Evolutionary conservation across 2,797 vertebrate species (phyloP).

Genomic region (Eupleurogrammus muticus): DNA sequence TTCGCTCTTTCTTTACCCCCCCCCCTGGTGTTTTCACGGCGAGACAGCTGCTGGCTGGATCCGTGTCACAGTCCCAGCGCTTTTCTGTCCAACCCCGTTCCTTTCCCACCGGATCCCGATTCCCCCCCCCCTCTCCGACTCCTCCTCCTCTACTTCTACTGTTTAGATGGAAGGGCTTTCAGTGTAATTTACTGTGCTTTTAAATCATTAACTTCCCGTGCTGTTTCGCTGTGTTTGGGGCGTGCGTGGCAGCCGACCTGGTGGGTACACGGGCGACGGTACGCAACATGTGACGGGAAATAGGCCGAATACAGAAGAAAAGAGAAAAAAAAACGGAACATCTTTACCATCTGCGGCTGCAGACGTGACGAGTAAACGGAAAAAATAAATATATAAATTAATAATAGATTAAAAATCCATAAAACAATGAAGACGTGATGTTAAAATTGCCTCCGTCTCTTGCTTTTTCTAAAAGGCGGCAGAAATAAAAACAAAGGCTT

Average conservation of each 20-base stretch:
- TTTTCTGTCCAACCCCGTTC: slow-evolving; percentile 45
- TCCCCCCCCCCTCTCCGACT: slow-evolving; percentile 49
- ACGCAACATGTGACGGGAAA: slow-evolving; percentile 60
- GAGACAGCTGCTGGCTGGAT: slow-evolving; percentile 78
- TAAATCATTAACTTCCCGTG: slow-evolving; percentile 83
- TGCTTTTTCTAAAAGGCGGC: slow-evolving; percentile 74
- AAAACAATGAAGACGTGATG: slow-evolving; percentile 71
- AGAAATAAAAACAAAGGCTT: slow-evolving; percentile 84
- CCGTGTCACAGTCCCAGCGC: slow-evolving; percentile 74
- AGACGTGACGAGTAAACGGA: slow-evolving; percentile 69
- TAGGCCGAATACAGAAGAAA: slow-evolving; percentile 41
- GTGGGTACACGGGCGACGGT: slow-evolving; percentile 59
- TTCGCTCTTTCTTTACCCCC: slow-evolving; percentile 79
- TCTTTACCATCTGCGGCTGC: slow-evolving; percentile 42
- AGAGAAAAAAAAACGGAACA: slow-evolving; percentile 39
- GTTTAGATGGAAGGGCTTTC: slow-evolving; percentile 77
- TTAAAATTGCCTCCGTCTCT: slow-evolving; percentile 66
- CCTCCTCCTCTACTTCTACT: slow-evolving; percentile 44
- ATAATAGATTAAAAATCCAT: slow-evolving; percentile 70
- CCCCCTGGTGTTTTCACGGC: slow-evolving; percentile 81
- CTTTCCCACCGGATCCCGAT: no score
- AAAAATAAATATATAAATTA: slow-evolving; percentile 68
- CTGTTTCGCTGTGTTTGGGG: slow-evolving; percentile 67
- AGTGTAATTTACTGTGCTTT: slow-evolving; percentile 84
- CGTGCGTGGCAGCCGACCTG: slow-evolving; percentile 69